Conservation (phyloP, 2,113 vertebrate species). For the Urocitellus parryii region DNA sequence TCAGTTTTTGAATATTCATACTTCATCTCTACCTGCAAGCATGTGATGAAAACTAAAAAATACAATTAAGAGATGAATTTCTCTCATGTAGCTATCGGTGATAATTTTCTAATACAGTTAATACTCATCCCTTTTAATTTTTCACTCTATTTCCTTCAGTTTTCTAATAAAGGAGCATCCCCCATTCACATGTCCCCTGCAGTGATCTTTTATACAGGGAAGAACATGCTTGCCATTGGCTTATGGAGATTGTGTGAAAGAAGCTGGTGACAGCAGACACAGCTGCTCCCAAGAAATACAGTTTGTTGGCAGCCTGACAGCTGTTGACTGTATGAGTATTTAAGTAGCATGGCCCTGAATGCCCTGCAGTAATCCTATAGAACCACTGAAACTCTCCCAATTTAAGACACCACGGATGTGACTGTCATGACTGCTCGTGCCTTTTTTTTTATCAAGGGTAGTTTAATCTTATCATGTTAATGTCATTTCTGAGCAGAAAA, state of each 20-base stretch:
- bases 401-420: constrained; percentile 56
- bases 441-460: constrained; percentile 15
- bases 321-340: constrained; percentile 71
- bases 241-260: constrained; percentile 70
- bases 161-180: constrained; percentile 59
- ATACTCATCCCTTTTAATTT: not conserved
- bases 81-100: not conserved
- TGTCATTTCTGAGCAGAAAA: constrained; percentile 65
- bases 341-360: constrained; percentile 67
- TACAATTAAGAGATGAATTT: not conserved
- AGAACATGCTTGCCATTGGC: constrained; percentile 53
- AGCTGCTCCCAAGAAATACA: constrained; percentile 72
- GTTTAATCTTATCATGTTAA: constrained; percentile 69
- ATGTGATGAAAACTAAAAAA: constrained; percentile 28
- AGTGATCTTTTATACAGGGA: constrained; percentile 71
- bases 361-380: constrained; percentile 64
- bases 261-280: constrained; percentile 60
- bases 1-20: constrained; percentile 19
- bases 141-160: constrained; percentile 23
- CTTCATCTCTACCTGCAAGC: constrained; percentile 2
- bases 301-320: constrained; percentile 74
- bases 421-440: constrained; percentile 52
- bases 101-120: constrained; percentile 62
- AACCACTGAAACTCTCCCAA: constrained; percentile 65
- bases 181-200: constrained; percentile 42